Evolutionary conservation across 2,113 vertebrate genomes (phyloP).

Genomic region (Benitochromis conjunctus): DNA sequence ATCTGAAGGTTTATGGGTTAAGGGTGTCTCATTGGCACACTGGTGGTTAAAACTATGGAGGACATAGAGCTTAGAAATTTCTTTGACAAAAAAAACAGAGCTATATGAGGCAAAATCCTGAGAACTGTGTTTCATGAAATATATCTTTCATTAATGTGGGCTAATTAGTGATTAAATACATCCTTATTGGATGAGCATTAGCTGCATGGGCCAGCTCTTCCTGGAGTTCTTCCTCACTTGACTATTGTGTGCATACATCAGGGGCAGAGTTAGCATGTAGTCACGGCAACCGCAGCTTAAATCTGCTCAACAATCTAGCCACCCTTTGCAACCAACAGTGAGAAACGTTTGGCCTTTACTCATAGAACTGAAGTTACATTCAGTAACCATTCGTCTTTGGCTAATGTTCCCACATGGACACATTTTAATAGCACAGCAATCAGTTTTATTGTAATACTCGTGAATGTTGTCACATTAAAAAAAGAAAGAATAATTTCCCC

Average conservation of each 20-base stretch:
- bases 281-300: not conserved
- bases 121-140: not conserved
- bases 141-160: not conserved
- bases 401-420: not conserved
- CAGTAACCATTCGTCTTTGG: not conserved
- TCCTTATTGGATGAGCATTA: not conserved
- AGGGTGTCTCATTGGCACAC: not conserved
- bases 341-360: not conserved
- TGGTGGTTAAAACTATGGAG: not conserved
- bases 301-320: not conserved
- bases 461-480: not conserved
- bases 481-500: not conserved
- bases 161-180: not conserved
- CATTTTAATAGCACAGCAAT: not conserved
- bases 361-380: not conserved
- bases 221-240: not conserved
- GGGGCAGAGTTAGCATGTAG: not conserved
- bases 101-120: not conserved
- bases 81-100: not conserved
- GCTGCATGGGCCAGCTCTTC: not conserved
- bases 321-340: not conserved
- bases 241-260: not conserved
- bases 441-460: not conserved
- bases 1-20: slow-evolving; percentile 55
- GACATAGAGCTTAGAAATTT: not conserved